These are phyloP conservation scores for Thecophora atra DNA, from an alignment of 2,888 invertebrate genomes.

Conservation along the genomic window DNA sequence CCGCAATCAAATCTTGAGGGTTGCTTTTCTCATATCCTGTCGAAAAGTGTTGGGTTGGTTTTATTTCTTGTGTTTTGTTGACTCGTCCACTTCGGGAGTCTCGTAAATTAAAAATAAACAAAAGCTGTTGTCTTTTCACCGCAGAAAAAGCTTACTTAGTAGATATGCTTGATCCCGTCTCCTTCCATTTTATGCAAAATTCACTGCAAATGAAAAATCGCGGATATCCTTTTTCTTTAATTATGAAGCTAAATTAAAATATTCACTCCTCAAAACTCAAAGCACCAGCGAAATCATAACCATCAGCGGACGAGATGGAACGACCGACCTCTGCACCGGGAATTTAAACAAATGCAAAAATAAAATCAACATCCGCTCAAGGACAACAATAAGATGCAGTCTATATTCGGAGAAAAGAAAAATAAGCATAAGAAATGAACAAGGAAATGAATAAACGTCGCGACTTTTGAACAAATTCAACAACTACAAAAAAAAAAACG, in stretches of 20 bases:
- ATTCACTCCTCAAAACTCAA: slow-evolving; percentile 42
- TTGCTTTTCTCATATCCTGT: slow-evolving; percentile 22
- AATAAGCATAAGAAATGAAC: slow-evolving; percentile 50
- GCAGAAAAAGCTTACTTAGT: not conserved
- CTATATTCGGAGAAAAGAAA: slow-evolving; percentile 31
- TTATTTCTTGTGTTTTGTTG: slow-evolving; percentile 17
- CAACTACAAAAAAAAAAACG: too few relatives aligned
- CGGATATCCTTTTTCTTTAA: slow-evolving; percentile 54
- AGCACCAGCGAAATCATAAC: not conserved
- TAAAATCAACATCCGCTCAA: slow-evolving; percentile 53
- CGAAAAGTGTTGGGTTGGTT: not conserved
- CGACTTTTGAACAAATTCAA: slow-evolving; percentile 47
- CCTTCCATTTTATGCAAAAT: slow-evolving; percentile 12
- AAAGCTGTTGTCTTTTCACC: slow-evolving; percentile 45
- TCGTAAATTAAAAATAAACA: slow-evolving; percentile 54
- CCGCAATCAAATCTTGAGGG: slow-evolving; percentile 15
- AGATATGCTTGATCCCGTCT: not conserved
- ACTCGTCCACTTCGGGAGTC: not conserved
- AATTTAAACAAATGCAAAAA: slow-evolving; percentile 48
- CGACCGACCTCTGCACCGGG: slow-evolving; percentile 43
- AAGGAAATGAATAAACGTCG: slow-evolving; percentile 65
- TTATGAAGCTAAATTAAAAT: slow-evolving; percentile 53
- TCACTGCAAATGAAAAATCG: slow-evolving; percentile 50
- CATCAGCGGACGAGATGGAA: slow-evolving; percentile 9
- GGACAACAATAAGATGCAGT: slow-evolving; percentile 51